phyloP scores from a whole-genome alignment of 1,140 invertebrate species.

The Drosophila pectinifera region DNA sequence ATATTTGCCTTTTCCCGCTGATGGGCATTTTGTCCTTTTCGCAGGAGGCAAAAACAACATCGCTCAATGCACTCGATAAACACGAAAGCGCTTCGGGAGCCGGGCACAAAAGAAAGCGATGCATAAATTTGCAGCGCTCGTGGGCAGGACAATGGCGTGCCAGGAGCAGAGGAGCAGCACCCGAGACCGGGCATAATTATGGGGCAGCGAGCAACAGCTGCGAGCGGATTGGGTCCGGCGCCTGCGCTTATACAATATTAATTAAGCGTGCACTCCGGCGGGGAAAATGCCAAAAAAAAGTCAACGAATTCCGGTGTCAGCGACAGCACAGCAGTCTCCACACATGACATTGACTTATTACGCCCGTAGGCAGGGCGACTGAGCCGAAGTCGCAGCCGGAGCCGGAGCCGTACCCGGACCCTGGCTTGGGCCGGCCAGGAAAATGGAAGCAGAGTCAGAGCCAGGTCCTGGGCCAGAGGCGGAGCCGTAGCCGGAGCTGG shows the following conservation, averaged over 20 bases:
- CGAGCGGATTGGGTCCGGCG: constrained; percentile 39
- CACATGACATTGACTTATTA: constrained; percentile 74
- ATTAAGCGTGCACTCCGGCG: constrained; percentile 64
- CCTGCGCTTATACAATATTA: constrained; percentile 79
- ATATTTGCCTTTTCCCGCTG: constrained; percentile 15
- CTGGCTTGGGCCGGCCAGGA: background rate
- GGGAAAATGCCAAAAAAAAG: constrained; percentile 19
- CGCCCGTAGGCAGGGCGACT: constrained; percentile 31
- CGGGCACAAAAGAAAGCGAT: constrained; percentile 48
- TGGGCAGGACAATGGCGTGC: constrained; percentile 45
- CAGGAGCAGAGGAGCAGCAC: constrained; percentile 21
- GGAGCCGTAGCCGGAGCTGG: constrained; percentile 15
- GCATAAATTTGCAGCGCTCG: constrained; percentile 60
- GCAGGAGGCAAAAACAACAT: constrained; percentile 48
- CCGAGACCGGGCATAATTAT: constrained; percentile 59
- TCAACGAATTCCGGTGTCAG: constrained; percentile 38
- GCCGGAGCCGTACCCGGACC: background rate
- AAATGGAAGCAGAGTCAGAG: constrained; percentile 5
- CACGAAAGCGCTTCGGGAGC: constrained; percentile 38
- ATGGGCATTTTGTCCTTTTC: constrained; percentile 37
- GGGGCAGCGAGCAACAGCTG: constrained; percentile 43
- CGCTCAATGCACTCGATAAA: constrained; percentile 56
- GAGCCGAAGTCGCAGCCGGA: constrained; percentile 17
- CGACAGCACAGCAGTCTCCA: constrained; percentile 26
- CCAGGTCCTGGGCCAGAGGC: background rate